These are phyloP conservation scores for Copidosoma floridanum DNA, from an alignment of 1,140 invertebrate genomes.

Conservation along the genomic window DNA sequence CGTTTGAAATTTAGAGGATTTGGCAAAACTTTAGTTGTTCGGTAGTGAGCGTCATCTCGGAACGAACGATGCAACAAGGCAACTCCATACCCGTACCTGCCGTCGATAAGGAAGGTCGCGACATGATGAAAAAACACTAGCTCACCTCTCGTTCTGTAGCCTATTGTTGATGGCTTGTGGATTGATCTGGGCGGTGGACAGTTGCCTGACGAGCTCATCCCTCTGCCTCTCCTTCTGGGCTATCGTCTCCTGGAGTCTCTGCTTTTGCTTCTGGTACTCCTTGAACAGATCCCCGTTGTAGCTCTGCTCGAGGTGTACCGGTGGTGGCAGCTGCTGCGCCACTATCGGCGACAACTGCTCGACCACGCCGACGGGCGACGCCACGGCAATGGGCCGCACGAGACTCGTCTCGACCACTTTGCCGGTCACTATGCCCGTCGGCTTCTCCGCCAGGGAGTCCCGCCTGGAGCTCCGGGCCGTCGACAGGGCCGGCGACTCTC, in stretches of 20 bases:
- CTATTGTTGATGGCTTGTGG: slow-evolving; percentile 52
- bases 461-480: slow-evolving; percentile 62
- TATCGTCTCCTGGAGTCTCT: slow-evolving; percentile 65
- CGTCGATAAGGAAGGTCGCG: no score
- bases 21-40: no score
- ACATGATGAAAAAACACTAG: slow-evolving; percentile 12
- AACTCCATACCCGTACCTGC: no score
- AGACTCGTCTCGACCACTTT: slow-evolving; percentile 51
- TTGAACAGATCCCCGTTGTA: slow-evolving; percentile 69
- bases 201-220: slow-evolving; percentile 58
- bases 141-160: slow-evolving; percentile 55
- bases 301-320: slow-evolving; percentile 60
- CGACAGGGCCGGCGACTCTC: slow-evolving; percentile 61
- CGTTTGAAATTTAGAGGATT: no score
- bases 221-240: slow-evolving; percentile 62
- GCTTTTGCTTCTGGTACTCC: slow-evolving; percentile 72
- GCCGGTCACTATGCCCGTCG: slow-evolving; percentile 39
- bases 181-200: slow-evolving; percentile 49
- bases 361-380: slow-evolving; percentile 21
- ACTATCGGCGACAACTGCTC: slow-evolving; percentile 42
- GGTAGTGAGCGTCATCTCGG: no score
- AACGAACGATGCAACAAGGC: no score
- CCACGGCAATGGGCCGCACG: slow-evolving; percentile 31
- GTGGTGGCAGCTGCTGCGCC: slow-evolving; percentile 44
- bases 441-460: slow-evolving; percentile 62